Percentiles rank a stretch among this genome's conserved stretches.
Evolutionary conservation across 2,888 invertebrate species (phyloP).

Genomic region (Neria commutata): DNA sequence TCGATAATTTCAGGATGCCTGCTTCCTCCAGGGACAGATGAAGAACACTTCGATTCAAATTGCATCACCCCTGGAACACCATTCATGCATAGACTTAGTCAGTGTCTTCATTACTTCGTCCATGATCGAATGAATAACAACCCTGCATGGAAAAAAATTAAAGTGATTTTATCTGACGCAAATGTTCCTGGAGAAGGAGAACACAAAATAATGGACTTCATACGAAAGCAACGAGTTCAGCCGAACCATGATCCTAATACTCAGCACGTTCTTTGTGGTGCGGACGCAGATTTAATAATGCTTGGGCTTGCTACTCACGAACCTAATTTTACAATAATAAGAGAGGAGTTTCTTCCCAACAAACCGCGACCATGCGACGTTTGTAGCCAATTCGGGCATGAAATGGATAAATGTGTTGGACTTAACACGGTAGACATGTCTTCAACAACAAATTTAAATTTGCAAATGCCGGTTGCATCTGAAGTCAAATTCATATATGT

Average conservation of each 20-base stretch:
- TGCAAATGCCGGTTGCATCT: slow-evolving; percentile 69
- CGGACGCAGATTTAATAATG: slow-evolving; percentile 98
- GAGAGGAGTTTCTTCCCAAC: slow-evolving; percentile 98
- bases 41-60: slow-evolving; percentile 96
- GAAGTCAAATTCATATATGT: slow-evolving; percentile 93
- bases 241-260: slow-evolving; percentile 98
- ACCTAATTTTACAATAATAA: slow-evolving; percentile 97
- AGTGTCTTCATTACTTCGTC: slow-evolving; percentile 69
- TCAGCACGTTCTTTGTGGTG: slow-evolving; percentile 96
- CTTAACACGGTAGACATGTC: slow-evolving; percentile 65
- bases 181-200: slow-evolving; percentile 98
- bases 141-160: slow-evolving; percentile 93
- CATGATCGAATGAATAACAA: slow-evolving; percentile 76
- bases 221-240: slow-evolving; percentile 91
- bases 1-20: slow-evolving; percentile 64
- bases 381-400: slow-evolving; percentile 89
- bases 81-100: slow-evolving; percentile 91
- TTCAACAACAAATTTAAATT: slow-evolving; percentile 61
- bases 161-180: slow-evolving; percentile 97
- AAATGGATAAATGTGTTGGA: slow-evolving; percentile 92
- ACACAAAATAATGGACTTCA: slow-evolving; percentile 99
- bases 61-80: slow-evolving; percentile 99
- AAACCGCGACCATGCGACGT: slow-evolving; percentile 95
- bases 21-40: slow-evolving; percentile 85
- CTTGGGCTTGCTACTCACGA: slow-evolving; percentile 98